Base-by-base conservation (phyloP, 2,888 invertebrate genomes). In the Phaonia tiefii region DNA sequence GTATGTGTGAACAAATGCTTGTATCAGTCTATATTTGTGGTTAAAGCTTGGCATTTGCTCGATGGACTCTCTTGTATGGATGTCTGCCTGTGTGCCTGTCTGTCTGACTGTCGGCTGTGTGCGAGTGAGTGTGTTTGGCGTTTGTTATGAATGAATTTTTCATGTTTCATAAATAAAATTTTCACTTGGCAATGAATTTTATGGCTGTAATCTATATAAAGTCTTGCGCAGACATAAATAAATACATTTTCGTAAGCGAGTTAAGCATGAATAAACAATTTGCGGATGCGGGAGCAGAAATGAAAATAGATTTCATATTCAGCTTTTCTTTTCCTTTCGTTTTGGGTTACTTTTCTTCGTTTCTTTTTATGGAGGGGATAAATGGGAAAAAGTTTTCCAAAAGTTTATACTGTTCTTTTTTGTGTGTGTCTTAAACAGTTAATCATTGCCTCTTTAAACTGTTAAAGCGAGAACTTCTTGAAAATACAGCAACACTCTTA, bases 121-220 rank as follows among this genome's bases (percentile, higher is more conserved):
- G 44, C n/a, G 13, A 25, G 20, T 76, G 44, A 15, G 10, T 54
- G 54, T 54, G 22, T 10, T 54, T 44, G 44, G 44, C 13, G 22
- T 63, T 63, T 67, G 58, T 75, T 73, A 80, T 81, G 71, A 81
- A 81, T 81, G 80, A 78, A 81, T 69, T 77, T 78, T 78, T 66
- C 46, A 67, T 81, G 71, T 71, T 78, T 69, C 78, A 81, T 75
- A 81, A 72, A 81, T 75, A 63, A 60, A 63, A 69, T 75, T 75
- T 81, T 81, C 63, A 72, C 78, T 81, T 78, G 75, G 80, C 77
- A 81, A 78, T 81, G 80, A 81, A 81, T 81, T 78, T 81, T 67
- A 81, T 81, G 71, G 63, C 66, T 46, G 70, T 8, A 70, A 51
- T 76, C 5, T 31, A 37, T 31, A 58, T 0, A 66, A 10, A 42